A percentile compares a stretch with the other conserved stretches of the same genome.
Conservation (phyloP, 2,797 vertebrate species). For the Vipera latastei region DNA sequence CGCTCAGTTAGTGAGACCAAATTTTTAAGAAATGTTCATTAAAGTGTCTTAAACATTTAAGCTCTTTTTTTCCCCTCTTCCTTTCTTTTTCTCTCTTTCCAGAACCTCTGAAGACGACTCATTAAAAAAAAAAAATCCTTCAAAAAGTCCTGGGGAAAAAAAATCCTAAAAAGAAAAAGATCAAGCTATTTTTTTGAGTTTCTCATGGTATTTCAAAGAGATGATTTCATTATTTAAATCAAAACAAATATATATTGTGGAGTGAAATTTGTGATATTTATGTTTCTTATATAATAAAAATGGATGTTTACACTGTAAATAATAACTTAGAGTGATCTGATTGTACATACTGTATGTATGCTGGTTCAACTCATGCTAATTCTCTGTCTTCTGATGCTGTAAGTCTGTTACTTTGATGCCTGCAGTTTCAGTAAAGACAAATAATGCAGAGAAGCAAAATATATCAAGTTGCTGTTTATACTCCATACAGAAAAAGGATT, state of each 20-base stretch:
- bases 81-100: slow-evolving; percentile 66
- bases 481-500: background rate
- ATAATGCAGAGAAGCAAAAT: slow-evolving; percentile 54
- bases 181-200: slow-evolving; percentile 80
- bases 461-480: slow-evolving; percentile 43
- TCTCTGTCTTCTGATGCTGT: slow-evolving; percentile 75
- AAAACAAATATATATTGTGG: slow-evolving; percentile 78
- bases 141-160: background rate
- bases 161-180: slow-evolving; percentile 47
- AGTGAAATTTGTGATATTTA: slow-evolving; percentile 79
- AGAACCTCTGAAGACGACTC: slow-evolving; percentile 84
- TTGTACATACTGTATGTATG: slow-evolving; percentile 70
- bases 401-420: slow-evolving; percentile 79
- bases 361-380: slow-evolving; percentile 68
- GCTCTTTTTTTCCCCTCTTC: background rate
- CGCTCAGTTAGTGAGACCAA: background rate
- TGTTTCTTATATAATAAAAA: slow-evolving; percentile 79
- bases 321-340: slow-evolving; percentile 74
- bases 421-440: slow-evolving; percentile 70
- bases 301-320: slow-evolving; percentile 90
- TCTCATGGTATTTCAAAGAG: slow-evolving; percentile 76
- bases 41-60: background rate
- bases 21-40: background rate
- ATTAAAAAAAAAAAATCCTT: slow-evolving; percentile 23
- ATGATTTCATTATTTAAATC: slow-evolving; percentile 79